phyloP scores from a whole-genome alignment of 2,888 invertebrate genomes.

The Boloria selene region DNA sequence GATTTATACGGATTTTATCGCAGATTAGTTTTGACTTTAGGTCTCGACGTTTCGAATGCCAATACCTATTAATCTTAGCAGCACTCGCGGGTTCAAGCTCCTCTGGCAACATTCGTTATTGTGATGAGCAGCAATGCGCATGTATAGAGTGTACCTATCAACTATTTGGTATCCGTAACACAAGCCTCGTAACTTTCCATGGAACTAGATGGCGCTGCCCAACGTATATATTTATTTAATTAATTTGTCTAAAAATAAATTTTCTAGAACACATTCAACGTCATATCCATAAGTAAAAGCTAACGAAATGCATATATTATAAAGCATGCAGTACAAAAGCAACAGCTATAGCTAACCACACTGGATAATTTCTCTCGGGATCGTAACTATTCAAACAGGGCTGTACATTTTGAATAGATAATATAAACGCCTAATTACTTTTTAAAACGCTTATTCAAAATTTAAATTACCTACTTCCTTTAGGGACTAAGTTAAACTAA shows the following conservation, averaged over 20 bases:
- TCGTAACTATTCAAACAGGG: constrained; percentile 30
- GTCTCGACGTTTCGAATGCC: too few species aligned
- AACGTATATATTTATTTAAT: neutral
- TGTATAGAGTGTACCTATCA: too few species aligned
- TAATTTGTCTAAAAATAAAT: neutral
- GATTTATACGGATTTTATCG: too few species aligned
- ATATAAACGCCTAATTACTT: constrained; percentile 1
- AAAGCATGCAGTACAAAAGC: constrained; percentile 19
- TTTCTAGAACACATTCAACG: neutral
- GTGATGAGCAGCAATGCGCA: too few species aligned
- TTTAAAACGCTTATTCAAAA: neutral
- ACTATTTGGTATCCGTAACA: too few species aligned
- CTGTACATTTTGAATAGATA: constrained; percentile 17
- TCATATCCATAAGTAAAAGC: constrained; percentile 19
- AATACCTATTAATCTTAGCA: too few species aligned
- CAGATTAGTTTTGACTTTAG: too few species aligned
- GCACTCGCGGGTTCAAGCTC: too few species aligned
- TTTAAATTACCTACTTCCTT: neutral
- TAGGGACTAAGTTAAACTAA: neutral
- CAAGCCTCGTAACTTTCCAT: too few species aligned
- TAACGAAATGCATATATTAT: constrained; percentile 29
- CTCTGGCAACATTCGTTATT: too few species aligned
- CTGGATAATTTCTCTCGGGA: constrained; percentile 38
- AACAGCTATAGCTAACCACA: constrained; percentile 27
- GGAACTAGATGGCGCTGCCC: too few species aligned